Evolutionary conservation across 2,113 vertebrate genomes (phyloP).

Genomic region (Ameiurus melas): DNA sequence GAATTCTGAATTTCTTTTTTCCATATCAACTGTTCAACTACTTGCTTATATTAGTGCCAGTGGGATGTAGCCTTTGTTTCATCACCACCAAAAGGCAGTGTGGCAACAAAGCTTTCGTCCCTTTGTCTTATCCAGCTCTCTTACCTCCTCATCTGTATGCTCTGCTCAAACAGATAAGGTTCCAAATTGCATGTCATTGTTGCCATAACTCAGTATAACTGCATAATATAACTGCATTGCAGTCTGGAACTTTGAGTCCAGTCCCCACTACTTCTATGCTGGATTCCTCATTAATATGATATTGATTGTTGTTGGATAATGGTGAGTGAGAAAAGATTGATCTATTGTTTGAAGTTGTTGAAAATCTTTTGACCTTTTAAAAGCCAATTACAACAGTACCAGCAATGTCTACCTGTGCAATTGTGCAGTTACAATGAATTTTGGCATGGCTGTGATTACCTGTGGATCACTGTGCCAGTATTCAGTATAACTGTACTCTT

Average conservation of each 20-base stretch:
- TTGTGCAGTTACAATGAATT: not conserved
- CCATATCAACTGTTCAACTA: not conserved
- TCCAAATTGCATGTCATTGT: not conserved
- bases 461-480: not conserved
- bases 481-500: not conserved
- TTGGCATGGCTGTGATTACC: not conserved
- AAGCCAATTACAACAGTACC: not conserved
- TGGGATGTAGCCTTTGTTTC: not conserved
- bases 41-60: not conserved
- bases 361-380: not conserved
- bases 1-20: too few species aligned
- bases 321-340: not conserved
- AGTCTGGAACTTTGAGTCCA: not conserved
- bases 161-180: not conserved
- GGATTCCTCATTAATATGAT: not conserved
- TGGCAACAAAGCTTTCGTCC: not conserved
- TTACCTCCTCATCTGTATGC: not conserved
- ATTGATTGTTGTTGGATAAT: too few species aligned
- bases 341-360: not conserved
- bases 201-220: not conserved
- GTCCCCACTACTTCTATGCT: not conserved
- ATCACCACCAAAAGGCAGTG: not conserved
- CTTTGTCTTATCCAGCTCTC: not conserved
- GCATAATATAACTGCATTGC: not conserved
- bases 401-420: not conserved